Evolutionary conservation across 1,140 invertebrate genomes (phyloP).

Genomic region (Amphibalanus amphitrite): DNA sequence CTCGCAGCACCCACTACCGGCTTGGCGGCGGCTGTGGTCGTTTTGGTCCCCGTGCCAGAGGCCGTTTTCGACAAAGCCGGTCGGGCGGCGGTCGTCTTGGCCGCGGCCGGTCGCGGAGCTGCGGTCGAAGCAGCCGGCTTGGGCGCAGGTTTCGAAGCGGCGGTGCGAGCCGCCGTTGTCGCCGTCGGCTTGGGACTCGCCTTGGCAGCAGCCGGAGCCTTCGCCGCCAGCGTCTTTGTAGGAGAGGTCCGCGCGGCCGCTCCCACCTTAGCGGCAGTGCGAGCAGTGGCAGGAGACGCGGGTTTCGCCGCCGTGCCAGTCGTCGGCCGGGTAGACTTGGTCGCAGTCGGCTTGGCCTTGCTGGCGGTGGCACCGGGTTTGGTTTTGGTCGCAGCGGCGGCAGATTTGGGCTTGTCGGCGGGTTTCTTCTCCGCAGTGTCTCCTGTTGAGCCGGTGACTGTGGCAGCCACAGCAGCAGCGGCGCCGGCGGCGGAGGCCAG

Average conservation of each 20-base stretch:
- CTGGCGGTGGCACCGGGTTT: no score
- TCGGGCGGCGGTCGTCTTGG: no score
- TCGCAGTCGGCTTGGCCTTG: neutral
- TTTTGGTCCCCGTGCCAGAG: no score
- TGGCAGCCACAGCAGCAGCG: neutral
- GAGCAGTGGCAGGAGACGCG: no score
- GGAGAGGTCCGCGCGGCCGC: neutral
- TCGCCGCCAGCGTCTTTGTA: neutral
- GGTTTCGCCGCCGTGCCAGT: no score
- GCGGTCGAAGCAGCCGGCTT: neutral
- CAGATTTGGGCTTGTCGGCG: conserved; percentile 4
- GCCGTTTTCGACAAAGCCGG: no score
- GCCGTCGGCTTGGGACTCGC: neutral
- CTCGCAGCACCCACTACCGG: no score
- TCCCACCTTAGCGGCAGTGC: neutral
- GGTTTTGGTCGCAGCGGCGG: neutral
- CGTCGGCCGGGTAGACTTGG: no score
- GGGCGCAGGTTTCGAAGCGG: neutral
- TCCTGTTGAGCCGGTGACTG: no score
- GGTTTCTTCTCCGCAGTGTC: neutral
- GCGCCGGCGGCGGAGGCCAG: neutral
- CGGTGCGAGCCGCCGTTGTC: no score
- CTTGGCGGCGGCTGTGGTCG: no score
- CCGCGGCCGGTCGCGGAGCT: no score
- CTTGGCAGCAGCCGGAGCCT: neutral